Evolutionary conservation across 2,113 vertebrate species (phyloP).

Genomic region (Rousettus leschenaultii): DNA sequence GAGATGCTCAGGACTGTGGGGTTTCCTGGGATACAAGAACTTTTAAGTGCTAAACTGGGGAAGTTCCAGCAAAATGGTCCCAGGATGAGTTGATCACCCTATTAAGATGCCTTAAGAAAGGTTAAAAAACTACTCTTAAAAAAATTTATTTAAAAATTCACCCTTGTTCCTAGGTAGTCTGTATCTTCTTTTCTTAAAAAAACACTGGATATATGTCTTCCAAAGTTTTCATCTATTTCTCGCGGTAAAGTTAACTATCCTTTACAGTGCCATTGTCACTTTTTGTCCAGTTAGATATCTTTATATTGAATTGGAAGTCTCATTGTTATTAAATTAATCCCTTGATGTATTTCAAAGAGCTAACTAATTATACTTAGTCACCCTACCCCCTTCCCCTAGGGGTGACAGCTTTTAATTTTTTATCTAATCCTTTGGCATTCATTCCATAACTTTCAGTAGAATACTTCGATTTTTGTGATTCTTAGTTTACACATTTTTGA

Average conservation of each 20-base stretch:
- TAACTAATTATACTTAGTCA: background rate
- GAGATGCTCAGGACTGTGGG: background rate
- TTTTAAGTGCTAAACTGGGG: background rate
- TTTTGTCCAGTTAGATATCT: background rate
- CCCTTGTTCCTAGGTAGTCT: background rate
- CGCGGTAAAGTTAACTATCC: background rate
- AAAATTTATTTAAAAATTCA: background rate
- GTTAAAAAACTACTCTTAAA: background rate
- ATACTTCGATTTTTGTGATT: background rate
- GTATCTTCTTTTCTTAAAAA: background rate
- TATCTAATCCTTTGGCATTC: background rate
- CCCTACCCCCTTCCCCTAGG: rapidly evolving
- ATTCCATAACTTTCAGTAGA: background rate
- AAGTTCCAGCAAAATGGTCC: background rate
- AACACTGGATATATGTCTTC: background rate
- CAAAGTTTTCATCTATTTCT: background rate
- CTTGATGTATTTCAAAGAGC: background rate
- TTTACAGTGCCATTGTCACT: background rate
- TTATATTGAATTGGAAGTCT: background rate
- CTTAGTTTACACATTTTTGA: background rate
- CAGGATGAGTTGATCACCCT: background rate
- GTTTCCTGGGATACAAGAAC: background rate
- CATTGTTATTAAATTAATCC: background rate
- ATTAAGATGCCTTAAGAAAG: background rate
- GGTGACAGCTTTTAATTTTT: background rate